A percentile compares a stretch with the other conserved stretches of the same genome.
These are phyloP conservation scores for Meda fulgida DNA, from an alignment of 2,797 vertebrate species.

Conservation along the genomic window DNA sequence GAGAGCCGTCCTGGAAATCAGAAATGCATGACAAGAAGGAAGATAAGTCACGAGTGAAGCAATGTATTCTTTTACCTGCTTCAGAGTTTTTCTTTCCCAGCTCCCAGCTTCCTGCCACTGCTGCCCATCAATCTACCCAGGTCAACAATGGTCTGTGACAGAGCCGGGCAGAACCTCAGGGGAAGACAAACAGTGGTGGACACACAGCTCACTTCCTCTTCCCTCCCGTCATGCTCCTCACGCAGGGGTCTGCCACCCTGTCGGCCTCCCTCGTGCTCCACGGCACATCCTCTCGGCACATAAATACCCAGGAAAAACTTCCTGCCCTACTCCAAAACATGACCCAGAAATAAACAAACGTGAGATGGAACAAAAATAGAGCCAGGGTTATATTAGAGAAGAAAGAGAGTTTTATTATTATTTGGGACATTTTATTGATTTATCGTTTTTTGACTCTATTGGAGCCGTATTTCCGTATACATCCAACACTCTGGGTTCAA, in stretches of 20 bases:
- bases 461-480: neutral
- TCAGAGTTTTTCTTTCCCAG: constrained; percentile 56
- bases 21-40: constrained; percentile 8
- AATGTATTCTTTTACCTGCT: constrained; percentile 29
- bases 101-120: constrained; percentile 69
- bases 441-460: neutral
- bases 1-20: neutral
- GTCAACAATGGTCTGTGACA: constrained; percentile 77
- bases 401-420: neutral
- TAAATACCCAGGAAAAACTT: constrained; percentile 58
- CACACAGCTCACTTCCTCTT: constrained; percentile 64
- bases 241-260: constrained; percentile 32
- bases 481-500: constrained; percentile 24
- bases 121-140: constrained; percentile 75
- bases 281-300: constrained; percentile 56
- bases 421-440: neutral
- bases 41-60: neutral
- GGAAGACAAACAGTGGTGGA: constrained; percentile 76
- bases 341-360: constrained; percentile 39
- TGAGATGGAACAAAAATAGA: neutral
- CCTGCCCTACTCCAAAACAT: constrained; percentile 51
- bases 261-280: constrained; percentile 44
- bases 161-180: constrained; percentile 62
- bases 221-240: constrained; percentile 44
- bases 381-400: neutral